phyloP scores from a whole-genome alignment of 1,140 invertebrate genomes.

The Holotrichia oblita region DNA sequence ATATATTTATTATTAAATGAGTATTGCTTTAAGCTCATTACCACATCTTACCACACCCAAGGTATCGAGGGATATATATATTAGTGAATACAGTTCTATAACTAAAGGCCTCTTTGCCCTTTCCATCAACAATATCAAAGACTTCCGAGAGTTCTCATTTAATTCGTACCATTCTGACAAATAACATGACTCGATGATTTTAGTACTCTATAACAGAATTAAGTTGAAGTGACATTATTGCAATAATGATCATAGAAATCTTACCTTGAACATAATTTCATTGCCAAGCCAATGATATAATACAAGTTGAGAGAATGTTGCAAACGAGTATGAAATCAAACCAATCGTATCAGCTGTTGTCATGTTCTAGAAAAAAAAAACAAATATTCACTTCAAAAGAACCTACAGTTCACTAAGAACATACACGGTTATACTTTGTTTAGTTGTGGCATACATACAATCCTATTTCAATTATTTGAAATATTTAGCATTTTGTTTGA shows the following conservation, averaged over 20 bases:
- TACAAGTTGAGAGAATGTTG: conserved; percentile 3
- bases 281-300: conserved; percentile 30
- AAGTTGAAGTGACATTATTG: not conserved
- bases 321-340: not conserved
- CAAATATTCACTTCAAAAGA: not conserved
- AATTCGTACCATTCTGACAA: not conserved
- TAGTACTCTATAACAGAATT: not conserved
- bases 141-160: not conserved
- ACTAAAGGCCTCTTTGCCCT: not conserved
- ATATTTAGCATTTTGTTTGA: too few relatives aligned
- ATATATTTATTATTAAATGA: not conserved
- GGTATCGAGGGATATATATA: not conserved
- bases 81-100: not conserved
- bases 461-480: too few relatives aligned
- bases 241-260: too few relatives aligned
- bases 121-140: not conserved
- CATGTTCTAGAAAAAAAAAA: not conserved
- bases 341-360: not conserved
- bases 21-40: not conserved
- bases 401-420: too few relatives aligned
- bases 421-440: too few relatives aligned
- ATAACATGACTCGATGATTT: not conserved
- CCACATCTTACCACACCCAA: not conserved
- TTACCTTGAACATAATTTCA: conserved; percentile 28
- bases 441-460: too few relatives aligned